A percentile compares a stretch with the other conserved stretches of the same genome.
Conservation (phyloP, 2,113 vertebrate species). For the Engraulis encrasicolus region DNA sequence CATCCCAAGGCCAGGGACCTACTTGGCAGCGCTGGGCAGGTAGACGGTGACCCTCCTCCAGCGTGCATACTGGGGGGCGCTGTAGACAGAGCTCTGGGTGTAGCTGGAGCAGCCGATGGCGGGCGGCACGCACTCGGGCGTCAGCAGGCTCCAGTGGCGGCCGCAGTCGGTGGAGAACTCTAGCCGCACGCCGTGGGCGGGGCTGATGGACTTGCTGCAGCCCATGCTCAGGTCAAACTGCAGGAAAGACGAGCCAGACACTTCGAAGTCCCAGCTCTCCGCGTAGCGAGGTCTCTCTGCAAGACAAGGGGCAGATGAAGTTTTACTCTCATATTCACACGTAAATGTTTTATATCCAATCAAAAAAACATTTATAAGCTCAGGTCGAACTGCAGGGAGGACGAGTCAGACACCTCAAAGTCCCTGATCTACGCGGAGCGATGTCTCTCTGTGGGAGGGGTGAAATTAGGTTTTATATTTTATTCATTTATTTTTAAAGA, state of each 20-base stretch:
- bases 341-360: too few species aligned
- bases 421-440: too few species aligned
- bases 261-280: conserved; percentile 97
- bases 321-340: too few species aligned
- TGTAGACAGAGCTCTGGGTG: conserved; percentile 90
- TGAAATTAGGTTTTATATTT: too few species aligned
- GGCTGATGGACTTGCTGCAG: conserved; percentile 89
- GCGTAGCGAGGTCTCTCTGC: conserved; percentile 94
- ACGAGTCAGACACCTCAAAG: too few species aligned
- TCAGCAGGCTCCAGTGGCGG: conserved; percentile 91
- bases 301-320: background rate
- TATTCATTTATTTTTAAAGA: too few species aligned
- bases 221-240: conserved; percentile 98
- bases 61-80: conserved; percentile 88
- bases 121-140: conserved; percentile 93
- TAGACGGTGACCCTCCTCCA: conserved; percentile 94
- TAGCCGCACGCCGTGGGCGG: conserved; percentile 83
- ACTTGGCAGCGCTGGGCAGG: conserved; percentile 83
- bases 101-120: conserved; percentile 92
- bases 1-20: conserved; percentile 34
- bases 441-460: too few species aligned
- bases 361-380: too few species aligned
- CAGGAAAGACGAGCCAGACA: conserved; percentile 90
- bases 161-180: conserved; percentile 93
- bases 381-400: too few species aligned